A percentile compares a stretch with the other conserved stretches of the same genome.
Evolutionary conservation across 2,888 invertebrate species (phyloP).

Genomic region (Cantharis lateralis): DNA sequence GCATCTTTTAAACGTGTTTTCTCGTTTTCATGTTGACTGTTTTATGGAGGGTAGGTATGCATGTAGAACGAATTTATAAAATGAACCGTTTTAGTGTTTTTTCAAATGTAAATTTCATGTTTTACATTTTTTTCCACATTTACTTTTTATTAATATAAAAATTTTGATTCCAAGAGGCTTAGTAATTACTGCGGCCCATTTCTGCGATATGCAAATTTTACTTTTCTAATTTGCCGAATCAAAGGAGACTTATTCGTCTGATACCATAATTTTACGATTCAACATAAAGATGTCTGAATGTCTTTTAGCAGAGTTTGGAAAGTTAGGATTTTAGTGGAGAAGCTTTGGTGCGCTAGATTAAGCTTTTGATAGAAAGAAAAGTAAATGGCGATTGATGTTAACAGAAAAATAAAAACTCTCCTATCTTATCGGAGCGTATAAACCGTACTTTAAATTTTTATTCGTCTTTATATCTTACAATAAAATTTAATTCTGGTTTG

Average conservation of each 20-base stretch:
- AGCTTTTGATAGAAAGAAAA: background rate
- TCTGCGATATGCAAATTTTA: background rate
- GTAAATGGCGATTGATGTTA: constrained; percentile 9
- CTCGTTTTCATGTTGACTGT: constrained; percentile 1
- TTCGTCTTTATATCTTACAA: background rate
- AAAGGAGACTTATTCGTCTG: background rate
- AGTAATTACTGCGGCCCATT: background rate
- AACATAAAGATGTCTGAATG: constrained; percentile 12
- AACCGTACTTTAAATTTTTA: background rate
- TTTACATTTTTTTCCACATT: background rate
- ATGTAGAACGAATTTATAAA: background rate
- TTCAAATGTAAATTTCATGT: background rate
- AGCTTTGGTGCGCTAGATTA: constrained; percentile 9
- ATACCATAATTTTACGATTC: constrained; percentile 4
- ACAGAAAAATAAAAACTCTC: constrained; percentile 10
- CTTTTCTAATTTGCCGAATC: background rate
- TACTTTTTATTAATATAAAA: background rate
- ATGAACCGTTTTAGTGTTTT: background rate
- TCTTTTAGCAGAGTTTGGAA: constrained; percentile 11
- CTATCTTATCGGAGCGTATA: background rate
- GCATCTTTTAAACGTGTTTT: constrained; percentile 24
- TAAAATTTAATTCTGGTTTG: background rate
- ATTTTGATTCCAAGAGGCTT: background rate
- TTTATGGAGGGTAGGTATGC: background rate
- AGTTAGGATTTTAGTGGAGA: constrained; percentile 9